phyloP scores from a whole-genome alignment of 1,140 invertebrate species.

The Nomia melanderi region DNA sequence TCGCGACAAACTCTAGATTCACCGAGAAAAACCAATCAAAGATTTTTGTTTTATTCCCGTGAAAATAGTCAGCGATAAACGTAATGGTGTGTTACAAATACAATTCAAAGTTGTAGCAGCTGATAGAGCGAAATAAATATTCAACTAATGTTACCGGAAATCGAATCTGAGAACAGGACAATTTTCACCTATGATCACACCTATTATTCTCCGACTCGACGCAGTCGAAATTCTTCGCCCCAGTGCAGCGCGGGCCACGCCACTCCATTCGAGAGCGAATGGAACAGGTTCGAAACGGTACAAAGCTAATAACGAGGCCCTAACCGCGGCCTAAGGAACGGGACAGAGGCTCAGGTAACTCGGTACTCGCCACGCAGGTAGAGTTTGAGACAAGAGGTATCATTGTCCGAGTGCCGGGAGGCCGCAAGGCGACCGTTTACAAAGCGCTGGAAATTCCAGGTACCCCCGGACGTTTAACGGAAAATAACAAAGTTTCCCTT shows the following conservation, averaged over 20 bases:
- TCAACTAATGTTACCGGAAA: too few species aligned
- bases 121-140: too few species aligned
- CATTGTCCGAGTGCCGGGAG: slow-evolving; percentile 53
- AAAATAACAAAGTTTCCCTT: slow-evolving; percentile 40
- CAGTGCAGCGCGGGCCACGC: too few species aligned
- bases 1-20: slow-evolving; percentile 10
- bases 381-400: slow-evolving; percentile 60
- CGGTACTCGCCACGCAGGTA: slow-evolving; percentile 50
- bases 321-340: slow-evolving; percentile 44
- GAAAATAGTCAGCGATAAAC: too few species aligned
- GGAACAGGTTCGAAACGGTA: slow-evolving; percentile 43
- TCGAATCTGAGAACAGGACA: too few species aligned
- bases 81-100: too few species aligned
- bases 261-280: background rate
- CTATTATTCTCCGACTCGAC: background rate
- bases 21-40: background rate
- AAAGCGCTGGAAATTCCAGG: slow-evolving; percentile 53
- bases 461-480: slow-evolving; percentile 41
- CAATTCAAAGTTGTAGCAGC: too few species aligned
- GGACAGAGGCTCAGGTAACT: slow-evolving; percentile 57
- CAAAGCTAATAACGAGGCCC: slow-evolving; percentile 48
- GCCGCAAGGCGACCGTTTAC: slow-evolving; percentile 47
- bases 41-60: background rate
- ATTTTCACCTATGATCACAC: background rate
- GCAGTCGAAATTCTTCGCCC: background rate